phyloP scores from a whole-genome alignment of 2,113 vertebrate genomes.

The Alaudala cheleensis region DNA sequence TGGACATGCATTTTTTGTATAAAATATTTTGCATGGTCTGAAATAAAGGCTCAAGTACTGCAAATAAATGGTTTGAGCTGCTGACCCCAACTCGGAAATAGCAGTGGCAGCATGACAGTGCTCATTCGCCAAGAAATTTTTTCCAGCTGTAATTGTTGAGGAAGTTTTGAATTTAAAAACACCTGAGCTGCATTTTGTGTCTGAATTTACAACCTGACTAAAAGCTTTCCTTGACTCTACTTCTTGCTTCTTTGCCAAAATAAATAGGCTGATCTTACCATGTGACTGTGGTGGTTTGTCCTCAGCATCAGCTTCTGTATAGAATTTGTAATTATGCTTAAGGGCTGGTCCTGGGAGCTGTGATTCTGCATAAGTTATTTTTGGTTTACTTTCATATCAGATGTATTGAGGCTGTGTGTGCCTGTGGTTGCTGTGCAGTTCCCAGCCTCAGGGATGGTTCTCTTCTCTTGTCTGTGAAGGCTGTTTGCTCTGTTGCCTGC shows the following conservation, averaged over 20 bases:
- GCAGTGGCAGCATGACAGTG: background rate
- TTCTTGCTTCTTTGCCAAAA: background rate
- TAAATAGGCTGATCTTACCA: background rate
- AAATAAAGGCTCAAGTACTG: background rate
- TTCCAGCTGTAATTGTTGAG: background rate
- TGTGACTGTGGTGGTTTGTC: background rate
- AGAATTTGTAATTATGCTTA: background rate
- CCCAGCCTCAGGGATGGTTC: background rate
- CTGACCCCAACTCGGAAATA: background rate
- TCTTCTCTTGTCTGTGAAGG: background rate
- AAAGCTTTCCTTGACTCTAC: background rate
- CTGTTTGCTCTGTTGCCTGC: background rate
- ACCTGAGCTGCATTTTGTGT: background rate
- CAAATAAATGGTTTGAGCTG: background rate
- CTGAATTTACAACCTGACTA: background rate
- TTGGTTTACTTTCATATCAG: background rate
- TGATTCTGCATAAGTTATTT: conserved; percentile 6
- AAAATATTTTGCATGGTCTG: background rate
- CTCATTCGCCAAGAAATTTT: background rate
- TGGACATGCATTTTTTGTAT: background rate
- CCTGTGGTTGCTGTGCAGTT: background rate
- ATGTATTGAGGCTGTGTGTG: background rate
- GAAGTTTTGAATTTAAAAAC: conserved; percentile 22
- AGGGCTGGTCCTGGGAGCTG: background rate
- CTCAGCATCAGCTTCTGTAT: background rate